These are phyloP conservation scores for Perdita meconis DNA, from an alignment of 2,888 invertebrate genomes.

Conservation along the genomic window DNA sequence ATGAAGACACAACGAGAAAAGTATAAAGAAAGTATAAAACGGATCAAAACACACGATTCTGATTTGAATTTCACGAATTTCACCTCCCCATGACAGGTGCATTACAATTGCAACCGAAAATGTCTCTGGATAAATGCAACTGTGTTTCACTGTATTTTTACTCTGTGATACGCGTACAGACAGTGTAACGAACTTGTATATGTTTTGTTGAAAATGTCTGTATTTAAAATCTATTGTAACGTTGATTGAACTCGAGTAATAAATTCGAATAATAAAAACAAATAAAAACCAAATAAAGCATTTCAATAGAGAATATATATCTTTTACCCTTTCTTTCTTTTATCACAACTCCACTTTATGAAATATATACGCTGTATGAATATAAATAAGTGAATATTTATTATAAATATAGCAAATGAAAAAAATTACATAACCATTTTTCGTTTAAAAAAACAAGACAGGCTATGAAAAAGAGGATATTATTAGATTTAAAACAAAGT, in stretches of 20 bases:
- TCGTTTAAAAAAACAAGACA: background rate
- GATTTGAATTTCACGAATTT: constrained; percentile 21
- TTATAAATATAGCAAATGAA: no score
- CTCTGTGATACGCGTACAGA: constrained; percentile 55
- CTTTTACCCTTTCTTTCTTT: no score
- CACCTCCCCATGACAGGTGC: background rate
- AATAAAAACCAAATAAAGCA: background rate
- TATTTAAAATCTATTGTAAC: constrained; percentile 48
- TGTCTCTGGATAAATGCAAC: constrained; percentile 37
- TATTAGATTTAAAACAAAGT: background rate
- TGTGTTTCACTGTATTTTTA: constrained; percentile 58
- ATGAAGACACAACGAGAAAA: background rate
- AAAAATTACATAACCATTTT: no score
- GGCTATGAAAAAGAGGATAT: constrained; percentile 5
- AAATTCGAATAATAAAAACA: constrained; percentile 43
- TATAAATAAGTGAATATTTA: no score
- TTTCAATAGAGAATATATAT: no score
- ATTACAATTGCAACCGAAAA: constrained; percentile 20
- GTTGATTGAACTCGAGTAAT: constrained; percentile 48
- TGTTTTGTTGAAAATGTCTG: constrained; percentile 45
- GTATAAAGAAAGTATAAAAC: background rate
- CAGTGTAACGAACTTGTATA: constrained; percentile 36
- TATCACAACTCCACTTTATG: no score
- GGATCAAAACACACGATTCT: background rate
- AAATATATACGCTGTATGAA: no score